Conservation (phyloP, 92 coral and sea anemone species). For the Porites lobata region DNA sequence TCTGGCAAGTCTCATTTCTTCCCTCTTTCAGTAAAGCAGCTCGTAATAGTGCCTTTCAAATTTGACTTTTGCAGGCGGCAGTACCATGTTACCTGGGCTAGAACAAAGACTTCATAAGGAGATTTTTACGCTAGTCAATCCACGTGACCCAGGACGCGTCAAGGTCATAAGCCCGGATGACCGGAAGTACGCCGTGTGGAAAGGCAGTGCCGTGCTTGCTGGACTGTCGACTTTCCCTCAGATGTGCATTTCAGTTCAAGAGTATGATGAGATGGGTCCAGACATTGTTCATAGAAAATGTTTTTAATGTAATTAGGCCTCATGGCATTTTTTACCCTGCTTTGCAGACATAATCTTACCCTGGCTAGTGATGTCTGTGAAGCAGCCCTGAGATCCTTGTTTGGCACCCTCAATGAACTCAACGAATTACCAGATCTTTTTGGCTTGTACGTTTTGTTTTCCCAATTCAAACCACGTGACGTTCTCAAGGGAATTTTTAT, state of each 20-base stretch:
- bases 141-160: conserved; percentile 82
- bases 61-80: conserved; percentile 75
- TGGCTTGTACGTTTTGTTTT: too few species aligned
- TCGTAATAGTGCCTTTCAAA: too few species aligned
- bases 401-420: too few species aligned
- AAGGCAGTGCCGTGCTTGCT: conserved; percentile 93
- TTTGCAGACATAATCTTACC: too few species aligned
- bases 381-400: too few species aligned
- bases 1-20: too few species aligned
- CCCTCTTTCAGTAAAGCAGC: too few species aligned
- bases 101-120: conserved; percentile 88
- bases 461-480: too few species aligned
- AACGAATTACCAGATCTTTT: too few species aligned
- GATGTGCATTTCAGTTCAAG: conserved; percentile 91
- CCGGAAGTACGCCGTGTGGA: conserved; percentile 92
- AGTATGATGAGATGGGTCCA: conserved; percentile 97
- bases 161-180: conserved; percentile 83
- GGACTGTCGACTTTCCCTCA: conserved; percentile 85
- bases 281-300: conserved; percentile 95
- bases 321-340: too few species aligned
- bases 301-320: conserved; percentile 45
- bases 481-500: too few species aligned
- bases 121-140: conserved; percentile 76
- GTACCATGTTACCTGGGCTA: conserved; percentile 92
- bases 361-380: too few species aligned